These are phyloP conservation scores for Cepaea hortensis DNA, from an alignment of 2,888 invertebrate genomes.

Conservation along the genomic window DNA sequence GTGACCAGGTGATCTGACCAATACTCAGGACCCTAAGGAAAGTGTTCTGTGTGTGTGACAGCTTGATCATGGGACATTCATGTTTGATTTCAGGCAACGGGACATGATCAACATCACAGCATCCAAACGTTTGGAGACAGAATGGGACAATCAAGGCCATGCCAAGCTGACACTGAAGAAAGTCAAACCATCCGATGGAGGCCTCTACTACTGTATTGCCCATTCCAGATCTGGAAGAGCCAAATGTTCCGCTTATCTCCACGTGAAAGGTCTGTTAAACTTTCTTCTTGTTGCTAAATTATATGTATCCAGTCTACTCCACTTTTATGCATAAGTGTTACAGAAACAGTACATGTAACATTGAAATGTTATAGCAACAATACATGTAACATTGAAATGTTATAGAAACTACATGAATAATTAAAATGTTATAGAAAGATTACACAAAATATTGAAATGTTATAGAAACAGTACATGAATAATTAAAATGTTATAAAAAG, in stretches of 20 bases:
- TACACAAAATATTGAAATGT: not conserved
- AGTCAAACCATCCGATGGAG: slow-evolving; percentile 86
- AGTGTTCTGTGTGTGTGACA: too few species aligned
- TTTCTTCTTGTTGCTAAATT: too few species aligned
- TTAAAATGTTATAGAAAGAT: not conserved
- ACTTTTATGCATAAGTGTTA: too few species aligned
- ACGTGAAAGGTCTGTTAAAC: slow-evolving; percentile 66
- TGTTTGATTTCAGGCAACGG: slow-evolving; percentile 64
- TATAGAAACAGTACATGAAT: not conserved
- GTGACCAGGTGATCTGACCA: too few species aligned
- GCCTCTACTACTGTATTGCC: slow-evolving; percentile 91
- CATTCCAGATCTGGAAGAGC: slow-evolving; percentile 91
- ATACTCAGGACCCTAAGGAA: too few species aligned
- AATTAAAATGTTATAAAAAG: too few species aligned
- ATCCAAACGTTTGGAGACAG: slow-evolving; percentile 82
- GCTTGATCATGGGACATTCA: not conserved
- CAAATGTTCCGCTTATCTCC: slow-evolving; percentile 71
- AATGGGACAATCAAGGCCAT: slow-evolving; percentile 89
- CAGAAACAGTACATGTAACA: too few species aligned
- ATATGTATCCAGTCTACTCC: too few species aligned
- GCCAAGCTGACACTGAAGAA: slow-evolving; percentile 92
- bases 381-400: not conserved
- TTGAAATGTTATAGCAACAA: too few species aligned
- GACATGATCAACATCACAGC: slow-evolving; percentile 64
- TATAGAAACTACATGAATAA: not conserved